Conservation (phyloP, 2,113 vertebrate genomes). For the Caranx melampygus region DNA sequence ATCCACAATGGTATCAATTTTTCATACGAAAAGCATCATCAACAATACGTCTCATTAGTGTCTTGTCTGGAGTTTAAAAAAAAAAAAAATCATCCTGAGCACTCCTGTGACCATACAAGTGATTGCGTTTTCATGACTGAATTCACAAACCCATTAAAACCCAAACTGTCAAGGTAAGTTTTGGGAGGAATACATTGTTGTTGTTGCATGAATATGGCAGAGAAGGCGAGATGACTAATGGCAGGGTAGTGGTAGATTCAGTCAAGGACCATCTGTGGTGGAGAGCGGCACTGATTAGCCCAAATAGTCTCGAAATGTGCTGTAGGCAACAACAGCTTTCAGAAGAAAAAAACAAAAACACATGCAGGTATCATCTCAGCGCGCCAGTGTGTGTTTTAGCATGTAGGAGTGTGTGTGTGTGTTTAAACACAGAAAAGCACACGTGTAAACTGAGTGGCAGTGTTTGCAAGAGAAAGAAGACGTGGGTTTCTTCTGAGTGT, state of each 20-base stretch:
- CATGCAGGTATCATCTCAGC: background rate
- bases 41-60: constrained; percentile 56
- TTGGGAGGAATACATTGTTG: constrained; percentile 37
- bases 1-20: constrained; percentile 32
- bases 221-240: constrained; percentile 57
- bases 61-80: background rate
- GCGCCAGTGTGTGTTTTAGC: constrained; percentile 23
- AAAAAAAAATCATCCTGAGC: constrained; percentile 1
- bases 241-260: constrained; percentile 36
- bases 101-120: constrained; percentile 36
- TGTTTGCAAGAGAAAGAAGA: constrained; percentile 2
- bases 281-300: constrained; percentile 60
- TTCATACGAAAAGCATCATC: constrained; percentile 44
- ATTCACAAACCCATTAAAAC: constrained; percentile 68
- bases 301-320: constrained; percentile 42
- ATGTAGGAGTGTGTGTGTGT: constrained; percentile 5
- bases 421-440: background rate
- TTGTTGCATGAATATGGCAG: constrained; percentile 28
- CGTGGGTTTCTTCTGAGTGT: background rate
- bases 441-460: constrained; percentile 12
- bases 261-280: constrained; percentile 67
- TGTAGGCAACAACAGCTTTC: constrained; percentile 38
- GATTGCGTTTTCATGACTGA: constrained; percentile 59
- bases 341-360: background rate
- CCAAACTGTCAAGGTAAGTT: constrained; percentile 59